Conservation (phyloP, 1,140 invertebrate species). For the Lordiphosa stackelbergi region DNA sequence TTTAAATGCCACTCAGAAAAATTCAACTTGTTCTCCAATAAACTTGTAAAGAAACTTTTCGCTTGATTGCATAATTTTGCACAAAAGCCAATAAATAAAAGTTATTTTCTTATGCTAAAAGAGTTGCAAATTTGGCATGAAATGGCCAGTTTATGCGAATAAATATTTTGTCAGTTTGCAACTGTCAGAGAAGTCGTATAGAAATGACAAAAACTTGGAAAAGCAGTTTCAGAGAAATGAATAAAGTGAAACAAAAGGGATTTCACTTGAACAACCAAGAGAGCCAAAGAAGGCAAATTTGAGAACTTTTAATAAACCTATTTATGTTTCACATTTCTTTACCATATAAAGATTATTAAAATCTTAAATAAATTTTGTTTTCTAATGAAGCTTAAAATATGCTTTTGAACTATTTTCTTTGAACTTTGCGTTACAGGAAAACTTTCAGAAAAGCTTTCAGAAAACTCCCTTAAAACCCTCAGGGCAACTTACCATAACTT, state of each 20-base stretch:
- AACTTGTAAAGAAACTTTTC: constrained; percentile 29
- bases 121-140: constrained; percentile 11
- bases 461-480: not conserved
- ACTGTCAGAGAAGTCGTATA: constrained; percentile 2
- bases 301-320: too few relatives aligned
- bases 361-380: too few relatives aligned
- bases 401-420: too few relatives aligned
- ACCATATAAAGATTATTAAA: constrained; percentile 2
- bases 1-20: constrained; percentile 37
- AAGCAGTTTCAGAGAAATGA: not conserved
- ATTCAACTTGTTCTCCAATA: constrained; percentile 22
- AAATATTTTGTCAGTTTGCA: constrained; percentile 6
- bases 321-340: too few relatives aligned
- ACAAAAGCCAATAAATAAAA: constrained; percentile 4
- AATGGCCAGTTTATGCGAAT: constrained; percentile 19
- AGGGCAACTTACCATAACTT: constrained; percentile 1
- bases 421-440: too few relatives aligned
- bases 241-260: too few relatives aligned
- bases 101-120: not conserved
- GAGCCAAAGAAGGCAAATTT: too few relatives aligned
- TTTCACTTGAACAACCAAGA: too few relatives aligned
- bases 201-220: not conserved
- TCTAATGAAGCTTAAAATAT: too few relatives aligned
- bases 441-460: not conserved
- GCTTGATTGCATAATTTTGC: constrained; percentile 25